These are phyloP conservation scores for Gallinago paraguaiae DNA, from an alignment of 2,113 vertebrate species.

Conservation along the genomic window DNA sequence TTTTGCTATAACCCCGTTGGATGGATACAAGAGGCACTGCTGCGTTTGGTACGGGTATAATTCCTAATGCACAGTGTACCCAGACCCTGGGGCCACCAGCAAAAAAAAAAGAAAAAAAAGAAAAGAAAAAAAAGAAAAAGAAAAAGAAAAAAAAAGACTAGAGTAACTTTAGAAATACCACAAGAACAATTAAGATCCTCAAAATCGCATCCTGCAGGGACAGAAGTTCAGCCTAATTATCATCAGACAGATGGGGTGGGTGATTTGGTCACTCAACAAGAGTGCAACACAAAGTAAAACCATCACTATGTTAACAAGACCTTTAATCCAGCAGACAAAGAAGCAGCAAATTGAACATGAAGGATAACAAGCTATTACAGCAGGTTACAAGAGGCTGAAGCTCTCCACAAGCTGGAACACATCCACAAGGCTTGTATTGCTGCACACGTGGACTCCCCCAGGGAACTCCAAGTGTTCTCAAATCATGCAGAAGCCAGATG, in stretches of 20 bases:
- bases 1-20: not conserved
- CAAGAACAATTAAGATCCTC: not conserved
- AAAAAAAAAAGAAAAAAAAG: not conserved
- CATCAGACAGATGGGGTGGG: not conserved
- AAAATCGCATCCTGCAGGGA: not conserved
- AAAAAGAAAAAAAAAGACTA: not conserved
- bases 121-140: not conserved
- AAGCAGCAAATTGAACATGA: not conserved
- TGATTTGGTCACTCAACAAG: not conserved
- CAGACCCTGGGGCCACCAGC: not conserved
- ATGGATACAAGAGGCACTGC: not conserved
- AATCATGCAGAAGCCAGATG: not conserved
- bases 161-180: not conserved
- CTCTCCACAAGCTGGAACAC: not conserved
- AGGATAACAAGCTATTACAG: not conserved
- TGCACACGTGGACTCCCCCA: not conserved
- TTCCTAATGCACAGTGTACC: not conserved
- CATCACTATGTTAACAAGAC: not conserved
- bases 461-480: not conserved
- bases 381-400: not conserved
- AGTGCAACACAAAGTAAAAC: not conserved
- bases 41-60: not conserved
- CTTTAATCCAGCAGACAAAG: not conserved
- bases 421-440: not conserved
- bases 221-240: not conserved